Conservation (phyloP, 1,140 invertebrate genomes). For the Drosophila auraria region DNA sequence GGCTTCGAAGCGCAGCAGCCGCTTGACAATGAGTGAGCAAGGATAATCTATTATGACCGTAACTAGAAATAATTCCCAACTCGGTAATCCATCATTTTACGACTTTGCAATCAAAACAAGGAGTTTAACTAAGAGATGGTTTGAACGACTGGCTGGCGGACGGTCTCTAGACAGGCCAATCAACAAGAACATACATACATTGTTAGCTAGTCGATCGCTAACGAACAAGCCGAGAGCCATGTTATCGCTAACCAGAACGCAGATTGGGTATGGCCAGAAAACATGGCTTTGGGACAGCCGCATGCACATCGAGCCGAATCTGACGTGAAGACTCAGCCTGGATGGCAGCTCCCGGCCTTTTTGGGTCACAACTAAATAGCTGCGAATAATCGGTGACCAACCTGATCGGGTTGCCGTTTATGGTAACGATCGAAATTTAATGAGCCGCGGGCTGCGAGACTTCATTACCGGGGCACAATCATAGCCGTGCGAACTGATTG, state of each 20-base stretch:
- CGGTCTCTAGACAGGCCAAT: conserved; percentile 44
- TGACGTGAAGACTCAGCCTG: conserved; percentile 58
- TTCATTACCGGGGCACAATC: conserved; percentile 74
- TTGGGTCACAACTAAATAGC: conserved; percentile 69
- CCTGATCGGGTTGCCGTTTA: conserved; percentile 79
- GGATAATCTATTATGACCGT: conserved; percentile 82
- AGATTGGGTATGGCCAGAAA: conserved; percentile 47
- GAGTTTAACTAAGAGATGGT: conserved; percentile 70
- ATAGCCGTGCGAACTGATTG: conserved; percentile 63
- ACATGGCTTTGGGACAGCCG: conserved; percentile 73
- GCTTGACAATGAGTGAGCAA: conserved; percentile 77
- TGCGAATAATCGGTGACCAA: conserved; percentile 82
- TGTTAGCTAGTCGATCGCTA: conserved; percentile 36
- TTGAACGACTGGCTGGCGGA: conserved; percentile 12
- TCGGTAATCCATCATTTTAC: conserved; percentile 82
- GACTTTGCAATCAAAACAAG: conserved; percentile 79
- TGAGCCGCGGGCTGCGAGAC: conserved; percentile 14
- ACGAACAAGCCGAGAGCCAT: conserved; percentile 71
- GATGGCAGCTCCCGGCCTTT: conserved; percentile 64
- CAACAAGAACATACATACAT: conserved; percentile 53
- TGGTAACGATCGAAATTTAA: conserved; percentile 81
- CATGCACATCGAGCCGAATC: conserved; percentile 38
- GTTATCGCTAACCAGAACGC: conserved; percentile 65
- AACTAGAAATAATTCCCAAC: conserved; percentile 80
- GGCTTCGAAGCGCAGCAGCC: conserved; percentile 27